Conservation (phyloP, 2,113 vertebrate genomes). For the Microtus pennsylvanicus region DNA sequence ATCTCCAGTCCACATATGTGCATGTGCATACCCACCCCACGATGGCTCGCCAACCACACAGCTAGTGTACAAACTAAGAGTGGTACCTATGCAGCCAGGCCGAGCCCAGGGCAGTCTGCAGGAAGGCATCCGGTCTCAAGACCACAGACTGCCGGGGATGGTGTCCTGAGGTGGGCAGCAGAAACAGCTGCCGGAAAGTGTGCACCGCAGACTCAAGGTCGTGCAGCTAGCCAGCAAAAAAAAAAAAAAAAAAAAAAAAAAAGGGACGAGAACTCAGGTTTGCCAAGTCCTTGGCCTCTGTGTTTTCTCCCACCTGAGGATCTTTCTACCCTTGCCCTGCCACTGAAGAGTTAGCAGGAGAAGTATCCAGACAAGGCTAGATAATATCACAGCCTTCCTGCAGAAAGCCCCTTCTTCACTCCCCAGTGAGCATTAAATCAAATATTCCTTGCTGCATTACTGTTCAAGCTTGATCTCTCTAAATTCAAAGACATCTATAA, state of each 20-base stretch:
- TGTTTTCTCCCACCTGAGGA: neutral
- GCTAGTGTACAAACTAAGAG: neutral
- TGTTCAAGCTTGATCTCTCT: conserved; percentile 61
- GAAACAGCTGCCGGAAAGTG: neutral
- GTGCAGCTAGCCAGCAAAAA: neutral
- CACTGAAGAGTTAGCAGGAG: neutral
- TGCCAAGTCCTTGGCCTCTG: neutral
- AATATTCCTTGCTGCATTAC: conserved; percentile 52
- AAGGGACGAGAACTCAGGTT: fast-evolving
- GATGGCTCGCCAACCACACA: neutral
- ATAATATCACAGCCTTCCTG: conserved; percentile 6
- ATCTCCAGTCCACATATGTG: no score
- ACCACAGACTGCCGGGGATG: neutral
- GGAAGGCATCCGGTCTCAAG: neutral
- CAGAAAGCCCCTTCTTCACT: conserved; percentile 29
- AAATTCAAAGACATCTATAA: conserved; percentile 77
- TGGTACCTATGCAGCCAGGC: fast-evolving
- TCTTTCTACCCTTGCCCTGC: neutral
- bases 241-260: neutral
- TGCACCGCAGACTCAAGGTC: neutral
- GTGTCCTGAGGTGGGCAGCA: neutral
- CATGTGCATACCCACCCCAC: no score
- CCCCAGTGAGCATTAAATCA: conserved; percentile 56
- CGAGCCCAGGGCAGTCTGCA: neutral
- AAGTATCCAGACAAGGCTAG: conserved; percentile 37